phyloP scores from a whole-genome alignment of 2,797 vertebrate species.

The Glossophaga mutica region DNA sequence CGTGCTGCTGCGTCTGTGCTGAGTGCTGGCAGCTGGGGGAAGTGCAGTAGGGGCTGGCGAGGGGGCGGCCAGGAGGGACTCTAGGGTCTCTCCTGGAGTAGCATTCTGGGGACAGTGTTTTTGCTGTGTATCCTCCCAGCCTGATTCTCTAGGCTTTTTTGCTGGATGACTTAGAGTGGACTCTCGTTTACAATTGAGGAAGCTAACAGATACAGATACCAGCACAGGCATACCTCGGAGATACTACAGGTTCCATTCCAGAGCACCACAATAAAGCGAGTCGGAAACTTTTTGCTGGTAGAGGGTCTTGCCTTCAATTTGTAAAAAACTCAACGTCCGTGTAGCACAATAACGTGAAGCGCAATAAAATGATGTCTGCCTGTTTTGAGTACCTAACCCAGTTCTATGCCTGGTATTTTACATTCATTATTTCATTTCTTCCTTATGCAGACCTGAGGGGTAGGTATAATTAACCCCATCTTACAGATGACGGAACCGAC shows the following conservation, averaged over 20 bases:
- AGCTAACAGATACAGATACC: neutral
- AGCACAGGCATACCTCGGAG: neutral
- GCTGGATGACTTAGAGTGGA: neutral
- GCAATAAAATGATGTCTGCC: neutral
- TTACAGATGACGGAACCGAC: neutral
- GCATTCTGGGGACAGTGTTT: neutral
- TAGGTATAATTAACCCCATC: neutral
- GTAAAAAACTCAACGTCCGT: neutral
- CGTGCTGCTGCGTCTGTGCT: fast-evolving
- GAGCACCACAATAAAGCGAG: neutral
- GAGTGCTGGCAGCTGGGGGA: neutral
- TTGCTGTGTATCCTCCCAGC: neutral
- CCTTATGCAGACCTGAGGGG: neutral
- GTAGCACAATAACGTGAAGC: neutral
- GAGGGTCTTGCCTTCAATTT: neutral
- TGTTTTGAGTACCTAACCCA: neutral
- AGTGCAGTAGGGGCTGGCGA: neutral
- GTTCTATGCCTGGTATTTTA: neutral
- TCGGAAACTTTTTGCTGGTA: neutral
- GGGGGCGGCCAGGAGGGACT: no score
- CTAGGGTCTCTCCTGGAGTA: neutral
- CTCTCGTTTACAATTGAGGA: neutral
- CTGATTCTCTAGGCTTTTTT: neutral
- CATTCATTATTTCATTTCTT: neutral
- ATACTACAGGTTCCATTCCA: neutral